Evolutionary conservation across 2,797 vertebrate genomes (phyloP).

Genomic region (Sebastes steindachneri): DNA sequence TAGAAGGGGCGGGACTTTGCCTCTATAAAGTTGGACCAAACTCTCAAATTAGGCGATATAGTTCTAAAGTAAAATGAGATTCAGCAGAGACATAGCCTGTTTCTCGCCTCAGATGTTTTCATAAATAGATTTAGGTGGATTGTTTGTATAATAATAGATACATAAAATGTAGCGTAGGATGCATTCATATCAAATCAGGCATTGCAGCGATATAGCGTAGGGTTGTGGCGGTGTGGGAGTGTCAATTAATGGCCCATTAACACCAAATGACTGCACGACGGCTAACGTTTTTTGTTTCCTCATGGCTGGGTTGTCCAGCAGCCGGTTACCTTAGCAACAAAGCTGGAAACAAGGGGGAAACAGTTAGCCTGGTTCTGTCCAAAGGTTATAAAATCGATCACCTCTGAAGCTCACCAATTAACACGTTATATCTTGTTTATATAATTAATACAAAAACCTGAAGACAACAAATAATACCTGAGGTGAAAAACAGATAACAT

Average conservation of each 20-base stretch:
- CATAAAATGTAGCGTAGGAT: too few relatives aligned
- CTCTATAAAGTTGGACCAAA: too few relatives aligned
- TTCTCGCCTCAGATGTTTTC: too few relatives aligned
- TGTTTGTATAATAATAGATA: too few relatives aligned
- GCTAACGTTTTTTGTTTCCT: not conserved
- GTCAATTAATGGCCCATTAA: not conserved
- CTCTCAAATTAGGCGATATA: too few relatives aligned
- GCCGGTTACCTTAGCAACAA: not conserved
- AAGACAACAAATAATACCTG: not conserved
- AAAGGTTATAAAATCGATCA: not conserved
- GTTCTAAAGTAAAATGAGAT: too few relatives aligned
- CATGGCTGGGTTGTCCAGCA: not conserved
- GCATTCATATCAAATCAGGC: too few relatives aligned
- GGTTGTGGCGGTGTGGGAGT: not conserved
- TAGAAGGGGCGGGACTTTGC: too few relatives aligned
- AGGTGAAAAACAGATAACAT: not conserved
- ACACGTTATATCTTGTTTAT: not conserved
- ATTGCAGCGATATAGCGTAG: fast-evolving
- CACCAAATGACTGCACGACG: not conserved
- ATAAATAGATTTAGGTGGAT: too few relatives aligned
- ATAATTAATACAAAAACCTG: not conserved
- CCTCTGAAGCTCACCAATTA: not conserved
- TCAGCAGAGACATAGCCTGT: too few relatives aligned
- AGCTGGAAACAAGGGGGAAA: not conserved
- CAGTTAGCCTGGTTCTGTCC: not conserved